Evolutionary conservation across 2,113 vertebrate species (phyloP), one percentile per base, ranked within the genome.

Genomic region (Ceyx cyanopectus): DNA sequence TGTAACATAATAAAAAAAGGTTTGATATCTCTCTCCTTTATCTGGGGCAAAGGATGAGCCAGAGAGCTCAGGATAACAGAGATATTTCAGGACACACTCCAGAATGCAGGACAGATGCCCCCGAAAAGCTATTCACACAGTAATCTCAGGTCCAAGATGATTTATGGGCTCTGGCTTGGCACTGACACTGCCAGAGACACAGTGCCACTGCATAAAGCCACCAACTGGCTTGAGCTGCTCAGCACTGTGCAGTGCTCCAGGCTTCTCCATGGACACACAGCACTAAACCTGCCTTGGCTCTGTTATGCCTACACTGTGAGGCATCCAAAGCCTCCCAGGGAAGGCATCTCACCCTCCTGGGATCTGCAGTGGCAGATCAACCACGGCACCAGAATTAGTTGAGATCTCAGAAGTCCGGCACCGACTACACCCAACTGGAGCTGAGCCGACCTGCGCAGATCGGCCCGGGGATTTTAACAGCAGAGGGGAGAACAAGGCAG

Each of bases 301-400:
- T 15, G 37, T 6, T 50, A 4, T 1, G 8, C 43, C 41, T 17
- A 7, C 0, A 29, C 24, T 30, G 29, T 0, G 22, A 86, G 26
- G 34, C 29, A 63, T 5, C 73, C 77, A 67, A 74, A 74, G 32
- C 65, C n/a, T 13, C 18, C 37, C 37, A 63, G 61, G 37, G 60
- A 62, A 18, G 26, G 61, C 62, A 45, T 30, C 15, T 15, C 2
- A 3, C 3, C 20, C 73, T 57, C 29, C 41, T 29, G 17, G 70
- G 29, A 48, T 11, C 40, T 23, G 74, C 65, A 57, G 58, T 4
- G 43, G 8, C 5, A 1, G 40, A 60, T 32, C 43, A 61, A 81
- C 32, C 5, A 17, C 1, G 0, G 5, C 61, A 17, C 65, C 18
- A 61, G 46, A 88, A 57, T 5, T 21, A 58, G 46, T 2, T 4